phyloP scores from a whole-genome alignment of 2,888 invertebrate genomes.

The Mystacides longicornis region DNA sequence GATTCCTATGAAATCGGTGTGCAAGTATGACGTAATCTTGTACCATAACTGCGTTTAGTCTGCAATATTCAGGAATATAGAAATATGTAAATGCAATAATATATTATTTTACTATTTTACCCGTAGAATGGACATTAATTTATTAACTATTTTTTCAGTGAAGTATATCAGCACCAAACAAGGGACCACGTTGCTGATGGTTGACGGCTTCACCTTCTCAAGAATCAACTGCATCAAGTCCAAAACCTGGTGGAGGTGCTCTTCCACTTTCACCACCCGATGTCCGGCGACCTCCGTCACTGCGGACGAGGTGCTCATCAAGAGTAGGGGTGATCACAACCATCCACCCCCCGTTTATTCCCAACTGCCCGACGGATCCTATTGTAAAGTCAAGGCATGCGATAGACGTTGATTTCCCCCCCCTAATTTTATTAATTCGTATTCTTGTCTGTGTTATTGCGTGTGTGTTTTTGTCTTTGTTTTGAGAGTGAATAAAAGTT shows the following conservation, averaged over 20 bases:
- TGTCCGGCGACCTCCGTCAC: background rate
- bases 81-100: no score
- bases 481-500: no score
- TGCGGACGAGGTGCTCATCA: background rate
- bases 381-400: background rate
- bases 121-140: no score
- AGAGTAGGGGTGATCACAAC: background rate
- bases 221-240: background rate
- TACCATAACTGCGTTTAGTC: no score
- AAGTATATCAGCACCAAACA: conserved; percentile 10
- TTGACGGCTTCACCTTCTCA: background rate
- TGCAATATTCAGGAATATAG: no score
- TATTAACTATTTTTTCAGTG: conserved; percentile 16
- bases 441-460: no score
- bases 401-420: no score
- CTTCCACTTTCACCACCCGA: background rate
- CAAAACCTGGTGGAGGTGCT: background rate
- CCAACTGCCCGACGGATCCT: background rate
- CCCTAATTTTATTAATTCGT: no score
- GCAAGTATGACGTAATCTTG: no score
- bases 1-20: no score
- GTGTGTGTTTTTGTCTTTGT: no score
- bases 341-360: background rate
- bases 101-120: no score
- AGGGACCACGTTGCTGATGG: background rate